Conservation (phyloP, 2,797 vertebrate genomes). For the Sebastes baramenuke region DNA sequence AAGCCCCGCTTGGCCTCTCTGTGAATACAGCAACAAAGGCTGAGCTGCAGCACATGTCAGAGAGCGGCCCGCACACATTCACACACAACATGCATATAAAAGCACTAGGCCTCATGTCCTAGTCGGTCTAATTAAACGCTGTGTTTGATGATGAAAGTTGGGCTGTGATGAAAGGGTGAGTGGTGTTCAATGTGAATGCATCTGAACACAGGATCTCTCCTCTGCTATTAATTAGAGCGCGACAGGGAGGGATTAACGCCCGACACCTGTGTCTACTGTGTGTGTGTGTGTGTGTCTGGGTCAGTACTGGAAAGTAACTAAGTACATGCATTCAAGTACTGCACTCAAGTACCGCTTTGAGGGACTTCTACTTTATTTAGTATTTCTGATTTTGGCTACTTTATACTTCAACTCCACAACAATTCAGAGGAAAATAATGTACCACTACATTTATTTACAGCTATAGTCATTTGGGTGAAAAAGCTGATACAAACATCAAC, state of each 20-base stretch:
- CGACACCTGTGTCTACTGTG: conserved; percentile 41
- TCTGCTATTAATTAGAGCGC: conserved; percentile 57
- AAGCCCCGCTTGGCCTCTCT: conserved; percentile 17
- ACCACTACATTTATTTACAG: neutral
- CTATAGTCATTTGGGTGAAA: neutral
- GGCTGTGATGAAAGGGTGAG: conserved; percentile 67
- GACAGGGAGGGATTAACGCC: conserved; percentile 47
- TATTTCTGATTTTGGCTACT: neutral
- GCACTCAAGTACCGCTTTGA: neutral
- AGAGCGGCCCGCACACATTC: conserved; percentile 23
- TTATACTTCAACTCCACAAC: neutral
- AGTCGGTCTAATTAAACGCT: conserved; percentile 62
- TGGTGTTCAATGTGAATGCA: conserved; percentile 44
- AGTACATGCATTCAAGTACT: neutral
- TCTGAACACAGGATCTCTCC: conserved; percentile 44
- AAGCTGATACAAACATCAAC: neutral
- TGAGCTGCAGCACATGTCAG: conserved; percentile 2
- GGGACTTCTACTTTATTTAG: neutral
- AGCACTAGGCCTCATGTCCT: conserved; percentile 38
- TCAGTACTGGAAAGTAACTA: neutral
- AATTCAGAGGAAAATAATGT: neutral
- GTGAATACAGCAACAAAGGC: conserved; percentile 36
- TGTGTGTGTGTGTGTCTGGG: neutral
- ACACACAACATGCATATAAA: conserved; percentile 26
- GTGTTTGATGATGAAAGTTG: conserved; percentile 79